Evolutionary conservation across 1,140 invertebrate genomes (phyloP).

Genomic region (Conus ventricosus): DNA sequence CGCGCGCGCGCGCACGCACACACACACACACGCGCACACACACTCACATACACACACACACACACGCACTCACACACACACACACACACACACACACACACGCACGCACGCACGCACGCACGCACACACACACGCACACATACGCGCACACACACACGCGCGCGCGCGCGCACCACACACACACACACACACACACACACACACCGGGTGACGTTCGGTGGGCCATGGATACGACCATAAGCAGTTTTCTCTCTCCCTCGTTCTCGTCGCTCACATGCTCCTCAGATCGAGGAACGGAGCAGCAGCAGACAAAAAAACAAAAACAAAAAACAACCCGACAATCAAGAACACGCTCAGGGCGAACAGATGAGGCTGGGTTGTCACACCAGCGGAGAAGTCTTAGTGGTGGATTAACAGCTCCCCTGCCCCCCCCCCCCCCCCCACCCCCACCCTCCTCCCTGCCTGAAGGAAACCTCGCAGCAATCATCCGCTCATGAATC

Average conservation of each 20-base stretch:
- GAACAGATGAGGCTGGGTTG: not conserved
- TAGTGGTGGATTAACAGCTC: not conserved
- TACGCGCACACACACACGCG: not conserved
- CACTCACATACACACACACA: not conserved
- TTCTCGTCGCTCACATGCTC: not conserved
- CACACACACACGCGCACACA: not conserved
- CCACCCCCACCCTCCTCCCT: too few species aligned
- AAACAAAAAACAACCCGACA: not conserved
- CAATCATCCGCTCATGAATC: not conserved
- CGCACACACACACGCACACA: constrained; percentile 2
- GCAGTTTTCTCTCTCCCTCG: too few species aligned
- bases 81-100: constrained; percentile 12
- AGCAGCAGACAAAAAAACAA: not conserved
- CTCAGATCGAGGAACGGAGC: not conserved
- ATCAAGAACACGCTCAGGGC: not conserved
- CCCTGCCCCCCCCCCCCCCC: too few species aligned
- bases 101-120: constrained; percentile 18
- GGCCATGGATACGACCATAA: accelerated
- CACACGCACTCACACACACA: not conserved
- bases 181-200: constrained; percentile 35
- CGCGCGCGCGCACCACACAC: constrained; percentile 9
- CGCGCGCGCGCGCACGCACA: not conserved
- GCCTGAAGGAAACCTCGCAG: not conserved
- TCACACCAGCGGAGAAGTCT: not conserved
- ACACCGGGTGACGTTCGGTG: not conserved